Base-by-base conservation (phyloP, 2,797 vertebrate genomes). In the Dromococcyx pavoninus region DNA sequence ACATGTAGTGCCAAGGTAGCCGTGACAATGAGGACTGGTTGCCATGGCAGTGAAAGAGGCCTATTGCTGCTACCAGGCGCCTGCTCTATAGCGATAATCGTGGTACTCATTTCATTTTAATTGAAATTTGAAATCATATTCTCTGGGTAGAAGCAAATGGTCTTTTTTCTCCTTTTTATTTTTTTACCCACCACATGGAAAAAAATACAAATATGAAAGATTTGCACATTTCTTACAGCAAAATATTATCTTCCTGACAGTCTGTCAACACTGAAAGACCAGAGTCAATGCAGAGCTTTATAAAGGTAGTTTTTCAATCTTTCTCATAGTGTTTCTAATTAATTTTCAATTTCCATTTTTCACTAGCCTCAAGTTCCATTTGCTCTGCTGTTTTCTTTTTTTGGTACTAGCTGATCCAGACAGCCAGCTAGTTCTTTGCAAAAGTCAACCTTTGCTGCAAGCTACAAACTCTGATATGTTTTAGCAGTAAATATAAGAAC, bases 121-220 rank as follows among this genome's bases (percentile, higher is more conserved):
- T 98, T 98, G 98, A 98, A 98, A 98, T 97, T 98, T 98, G 96
- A 97, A 98, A 98, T 98, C 95, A 97, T 97, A 97, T 98, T 97
- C 97, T 97, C 92, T 92, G 87, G 75, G 88, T 98, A 97, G 92
- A 96, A 98, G 97, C 94, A 97, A 98, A 98, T 97, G 89, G 96
- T 95, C 95, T 93, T 90, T 80, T 92, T 92, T 83, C 70, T 96
- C 80, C 18, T 22, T 78, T 64, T 61, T 67, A 65, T 62, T 37
- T 75, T 41, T 11, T 32, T 65, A 41, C 58, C 35, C 61, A 77
- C 53, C 43, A 54, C 58, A 79, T 88, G 80, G 81, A 85, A 78
- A 84, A 84, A 72, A 28, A 62, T 75, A 75, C 65, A 92, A 97
- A 94, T 95, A 76, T 70, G 77, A 95, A 97, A 95, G 92, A 96